Evolutionary conservation across 2,797 vertebrate species (phyloP), one percentile per base, ranked within the genome.

Genomic region (Lagorchestes hirsutus): DNA sequence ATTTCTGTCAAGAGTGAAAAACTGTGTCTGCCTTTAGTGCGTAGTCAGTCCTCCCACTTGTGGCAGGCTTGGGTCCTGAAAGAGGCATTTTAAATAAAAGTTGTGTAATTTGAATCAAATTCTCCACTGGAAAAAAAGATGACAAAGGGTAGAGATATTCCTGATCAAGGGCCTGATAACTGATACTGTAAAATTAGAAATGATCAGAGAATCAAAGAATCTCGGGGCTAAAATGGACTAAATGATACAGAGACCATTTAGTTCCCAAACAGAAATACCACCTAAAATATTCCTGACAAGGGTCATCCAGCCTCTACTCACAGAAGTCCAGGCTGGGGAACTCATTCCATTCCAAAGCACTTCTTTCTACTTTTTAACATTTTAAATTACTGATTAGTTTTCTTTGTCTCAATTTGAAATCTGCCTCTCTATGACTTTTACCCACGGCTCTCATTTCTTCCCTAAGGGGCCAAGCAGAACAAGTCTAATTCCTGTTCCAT

Each of bases 61-160:
- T 54, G 34, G 93, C 0, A 22, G 96, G 34, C 16, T 1, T 27
- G 90, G 59, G 10, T 24, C 28, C n/a, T 94, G 87, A 2, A 1
- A 67, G 91, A 93, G 94, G 62, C 5, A 40, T 82, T 82, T 31
- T 82, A 95, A 82, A 91, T 56, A 9, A 54, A 91, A 94, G 82
- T 0, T 6, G 52, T 40, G 67, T 50, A 9, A 40, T 11, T 57
- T 18, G 29, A 52, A 9, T 34, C 62, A 55, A 28, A 28, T 40
- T 55, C 91, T 67, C 93, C 87, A 46, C 18, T 58, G 0, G 4
- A 91, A 54, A 59, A 9, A 1, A 10, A 6, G 11, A 93, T 82
- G n/a, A 27, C 40, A 82, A 82, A 82, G n/a, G n/a, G 54, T 93
- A 29, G 18, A 62, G 5, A 50, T 13, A 40, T 52, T 87, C 62